phyloP scores from a whole-genome alignment of 2,797 vertebrate species.

The Stomatorhinus walkeri region DNA sequence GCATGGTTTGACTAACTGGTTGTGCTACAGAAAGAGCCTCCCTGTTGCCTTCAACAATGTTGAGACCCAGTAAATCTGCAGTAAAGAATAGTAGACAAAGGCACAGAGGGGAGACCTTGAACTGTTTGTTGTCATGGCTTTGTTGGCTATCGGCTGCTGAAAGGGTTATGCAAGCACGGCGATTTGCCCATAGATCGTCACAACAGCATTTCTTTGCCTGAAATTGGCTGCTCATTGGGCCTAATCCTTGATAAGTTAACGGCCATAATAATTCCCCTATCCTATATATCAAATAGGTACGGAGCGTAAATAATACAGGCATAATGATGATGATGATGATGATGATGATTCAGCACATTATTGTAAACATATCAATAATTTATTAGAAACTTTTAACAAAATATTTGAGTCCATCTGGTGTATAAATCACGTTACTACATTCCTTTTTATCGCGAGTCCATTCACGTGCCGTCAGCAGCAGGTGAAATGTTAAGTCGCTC shows the following conservation, averaged over 20 bases:
- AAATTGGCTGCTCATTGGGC: background rate
- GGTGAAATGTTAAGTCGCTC: background rate
- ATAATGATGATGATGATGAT: background rate
- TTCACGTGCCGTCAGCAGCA: background rate
- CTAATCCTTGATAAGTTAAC: background rate
- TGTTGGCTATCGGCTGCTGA: background rate
- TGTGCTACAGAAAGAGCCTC: background rate
- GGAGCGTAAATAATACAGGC: background rate
- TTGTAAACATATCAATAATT: background rate
- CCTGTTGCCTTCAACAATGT: background rate
- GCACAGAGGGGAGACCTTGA: background rate
- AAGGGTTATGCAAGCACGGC: background rate
- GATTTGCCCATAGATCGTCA: background rate
- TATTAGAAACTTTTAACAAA: background rate
- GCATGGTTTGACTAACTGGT: background rate
- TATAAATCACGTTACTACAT: slow-evolving; percentile 1
- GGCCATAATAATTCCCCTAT: background rate
- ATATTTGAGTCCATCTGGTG: slow-evolving; percentile 9
- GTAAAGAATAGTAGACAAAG: background rate
- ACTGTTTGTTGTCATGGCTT: background rate
- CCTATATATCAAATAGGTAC: background rate
- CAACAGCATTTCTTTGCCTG: background rate
- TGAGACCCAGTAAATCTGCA: background rate
- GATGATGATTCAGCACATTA: background rate
- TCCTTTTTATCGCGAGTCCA: background rate